Evolutionary conservation across 2,113 vertebrate species (phyloP), one percentile per base, ranked within the genome.

Genomic region (Mastomys natalensis): DNA sequence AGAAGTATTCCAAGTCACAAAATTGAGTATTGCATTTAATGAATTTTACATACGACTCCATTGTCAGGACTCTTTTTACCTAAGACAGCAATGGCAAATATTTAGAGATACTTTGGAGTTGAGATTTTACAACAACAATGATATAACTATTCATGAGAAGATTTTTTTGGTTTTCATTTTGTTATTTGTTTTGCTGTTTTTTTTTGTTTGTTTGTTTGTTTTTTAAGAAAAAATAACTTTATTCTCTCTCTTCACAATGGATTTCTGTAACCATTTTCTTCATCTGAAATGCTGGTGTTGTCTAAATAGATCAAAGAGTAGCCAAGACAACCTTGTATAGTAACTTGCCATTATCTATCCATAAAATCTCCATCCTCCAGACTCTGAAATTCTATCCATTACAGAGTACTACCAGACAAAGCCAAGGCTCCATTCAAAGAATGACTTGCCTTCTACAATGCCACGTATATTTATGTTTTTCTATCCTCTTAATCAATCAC

Each of bases 271-370:
- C 29, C 9, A 40, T 85, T 94, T 87, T 87, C 19, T 72, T 87
- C n/a, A 91, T 34, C 34, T 93, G 43, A 89, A 68, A 58, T 87
- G 26, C 40, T 43, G 34, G 37, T 84, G 19, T 91, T 85, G 60
- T 82, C 72, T 86, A 64, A 85, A 53, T 5, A 87, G 43, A 95
- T 97, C 15, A 89, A 87, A 15, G 43, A 88, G 51, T 95, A 96
- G 95, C 70, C 85, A 95, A 94, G 88, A 45, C 81, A 97, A 66
- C 29, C n/a, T 94, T 95, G 84, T 85, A 24, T 82, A 89, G 58
- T 80, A 89, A 51, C 29, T 81, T 94, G 68, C 55, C 58, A 88
- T 90, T 70, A 53, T 94, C 93, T 19, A 74, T 72, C 62, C 72
- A 82, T 45, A 84, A 34, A 74, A 76, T 86, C 21, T 64, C 53